phyloP scores from a whole-genome alignment of 2,888 invertebrate species.

The Thalpophila matura region DNA sequence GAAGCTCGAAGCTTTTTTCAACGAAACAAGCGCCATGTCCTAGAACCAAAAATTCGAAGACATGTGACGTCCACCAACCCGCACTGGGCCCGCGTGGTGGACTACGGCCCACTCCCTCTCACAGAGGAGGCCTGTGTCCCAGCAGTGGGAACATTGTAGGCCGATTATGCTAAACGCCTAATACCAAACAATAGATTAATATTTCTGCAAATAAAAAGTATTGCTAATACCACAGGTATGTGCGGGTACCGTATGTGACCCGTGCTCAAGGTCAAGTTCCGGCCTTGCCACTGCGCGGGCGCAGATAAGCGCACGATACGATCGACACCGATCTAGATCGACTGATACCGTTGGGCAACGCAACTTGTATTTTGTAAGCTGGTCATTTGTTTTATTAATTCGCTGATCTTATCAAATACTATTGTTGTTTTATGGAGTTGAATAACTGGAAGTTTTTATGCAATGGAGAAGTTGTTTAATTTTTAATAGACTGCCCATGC shows the following conservation, averaged over 20 bases:
- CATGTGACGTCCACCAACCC: too few relatives aligned
- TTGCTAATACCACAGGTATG: slow-evolving; percentile 47
- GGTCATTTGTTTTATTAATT: slow-evolving; percentile 60
- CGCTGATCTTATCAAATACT: slow-evolving; percentile 51
- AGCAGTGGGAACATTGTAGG: too few relatives aligned
- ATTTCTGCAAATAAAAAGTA: slow-evolving; percentile 32
- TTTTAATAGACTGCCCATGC: slow-evolving; percentile 46
- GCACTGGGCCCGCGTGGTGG: too few relatives aligned
- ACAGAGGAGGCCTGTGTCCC: too few relatives aligned
- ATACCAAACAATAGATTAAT: slow-evolving; percentile 9
- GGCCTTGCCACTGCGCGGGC: slow-evolving; percentile 55
- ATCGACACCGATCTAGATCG: slow-evolving; percentile 62
- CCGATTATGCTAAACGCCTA: too few relatives aligned
- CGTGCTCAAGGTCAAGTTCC: slow-evolving; percentile 48
- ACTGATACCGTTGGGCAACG: slow-evolving; percentile 54
- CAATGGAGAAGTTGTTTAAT: slow-evolving; percentile 16
- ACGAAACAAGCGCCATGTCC: too few relatives aligned
- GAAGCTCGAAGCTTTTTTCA: too few relatives aligned
- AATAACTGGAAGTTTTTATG: slow-evolving; percentile 31
- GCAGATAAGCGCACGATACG: slow-evolving; percentile 57
- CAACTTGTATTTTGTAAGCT: slow-evolving; percentile 43
- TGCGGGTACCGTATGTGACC: slow-evolving; percentile 52
- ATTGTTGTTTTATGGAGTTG: slow-evolving; percentile 49
- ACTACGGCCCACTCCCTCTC: too few relatives aligned
- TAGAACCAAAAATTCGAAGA: too few relatives aligned